Base-by-base conservation (phyloP, 2,888 invertebrate genomes). In the Tinea pellionella region DNA sequence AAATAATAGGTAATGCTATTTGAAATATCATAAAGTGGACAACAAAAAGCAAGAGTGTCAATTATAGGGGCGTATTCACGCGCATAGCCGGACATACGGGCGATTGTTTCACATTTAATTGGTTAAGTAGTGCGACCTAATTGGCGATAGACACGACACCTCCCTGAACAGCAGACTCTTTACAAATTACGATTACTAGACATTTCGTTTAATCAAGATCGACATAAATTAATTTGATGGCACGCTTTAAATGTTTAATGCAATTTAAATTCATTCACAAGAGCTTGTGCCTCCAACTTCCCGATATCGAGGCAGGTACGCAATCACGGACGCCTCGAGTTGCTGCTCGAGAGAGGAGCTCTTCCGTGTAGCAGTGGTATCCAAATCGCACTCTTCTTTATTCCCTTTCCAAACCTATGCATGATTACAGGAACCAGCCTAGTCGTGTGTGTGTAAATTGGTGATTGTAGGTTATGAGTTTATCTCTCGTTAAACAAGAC, bases 51-150 rank as follows among this genome's bases (percentile, higher is more conserved):
- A 71, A 73, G 11, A 19, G 71, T 70, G 69, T 69, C 67, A 68
- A 74, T 74, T 78, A 86, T 87, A 87, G 85, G 87, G 87, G 87
- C 85, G 82, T 84, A 84, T 87, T 86, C 80, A 83, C 78, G 72
- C 68, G 65, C 61, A 37, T 64, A 67, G 65, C 66, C 71, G 70
- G 74, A 61, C 65, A 85, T 86, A 82, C 69, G 86, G 86, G 86
- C 75, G 77, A 85, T 86, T 84, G 85, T 86, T 84, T 84, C 77
- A 75, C 67, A 67, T 74, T 78, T 85, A 86, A 86, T 86, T 85
- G 87, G 82, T 83, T 81, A 86, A 86, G 80, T 81, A 85, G 78
- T 72, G 67, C 74, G 70, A 69, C 70, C 80, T 86, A 86, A 87
- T 85, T 80, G 85, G 66, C 64, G 61, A 65, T 68, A 72, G 75